Percentiles rank a stretch among this genome's conserved stretches.
Conservation (phyloP, 2,797 vertebrate species). For the Buphagus erythrorhynchus region DNA sequence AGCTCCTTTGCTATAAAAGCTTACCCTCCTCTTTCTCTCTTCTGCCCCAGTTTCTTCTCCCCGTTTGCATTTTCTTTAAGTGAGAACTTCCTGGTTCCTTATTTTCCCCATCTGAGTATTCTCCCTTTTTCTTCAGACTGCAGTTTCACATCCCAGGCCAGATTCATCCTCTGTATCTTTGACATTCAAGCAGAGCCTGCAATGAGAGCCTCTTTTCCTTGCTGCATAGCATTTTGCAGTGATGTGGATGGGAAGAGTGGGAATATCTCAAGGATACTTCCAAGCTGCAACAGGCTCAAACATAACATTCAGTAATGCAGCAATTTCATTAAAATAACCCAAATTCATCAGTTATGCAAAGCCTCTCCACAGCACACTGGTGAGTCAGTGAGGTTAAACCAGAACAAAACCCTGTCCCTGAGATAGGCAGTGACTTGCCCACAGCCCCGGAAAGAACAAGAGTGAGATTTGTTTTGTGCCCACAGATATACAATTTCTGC, state of each 20-base stretch:
- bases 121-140: neutral
- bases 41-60: neutral
- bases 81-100: neutral
- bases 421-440: constrained; percentile 47
- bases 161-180: neutral
- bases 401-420: constrained; percentile 2
- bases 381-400: constrained; percentile 15
- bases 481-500: constrained; percentile 53
- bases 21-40: neutral
- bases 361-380: neutral
- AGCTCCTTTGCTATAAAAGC: neutral
- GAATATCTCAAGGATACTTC: neutral
- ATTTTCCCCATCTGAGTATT: neutral
- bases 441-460: constrained; percentile 29
- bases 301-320: neutral
- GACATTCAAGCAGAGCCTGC: neutral
- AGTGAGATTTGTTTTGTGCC: constrained; percentile 9
- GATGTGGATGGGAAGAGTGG: neutral
- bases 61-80: neutral
- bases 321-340: neutral
- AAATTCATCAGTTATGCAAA: neutral
- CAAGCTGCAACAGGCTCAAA: neutral
- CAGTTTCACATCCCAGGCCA: neutral
- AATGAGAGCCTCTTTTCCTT: neutral
- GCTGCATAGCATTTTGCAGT: neutral